Conservation (phyloP, 2,888 invertebrate genomes). For the Lasioglossum villosulum region DNA sequence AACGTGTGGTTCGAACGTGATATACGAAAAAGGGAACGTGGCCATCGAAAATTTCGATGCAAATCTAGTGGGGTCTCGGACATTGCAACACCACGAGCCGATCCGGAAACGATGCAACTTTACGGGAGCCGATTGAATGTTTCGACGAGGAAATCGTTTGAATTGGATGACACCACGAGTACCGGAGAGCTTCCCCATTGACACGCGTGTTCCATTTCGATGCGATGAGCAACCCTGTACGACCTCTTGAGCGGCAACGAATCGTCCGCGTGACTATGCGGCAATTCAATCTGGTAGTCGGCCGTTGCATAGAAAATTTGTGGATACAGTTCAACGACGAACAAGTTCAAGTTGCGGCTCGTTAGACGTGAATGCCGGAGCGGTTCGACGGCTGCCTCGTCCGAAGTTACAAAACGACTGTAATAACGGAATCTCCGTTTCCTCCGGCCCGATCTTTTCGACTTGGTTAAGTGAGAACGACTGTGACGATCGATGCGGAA, state of each 20-base stretch:
- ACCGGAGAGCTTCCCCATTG: constrained; percentile 42
- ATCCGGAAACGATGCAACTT: constrained; percentile 24
- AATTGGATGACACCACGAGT: constrained; percentile 50
- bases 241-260: constrained; percentile 37
- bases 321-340: not conserved
- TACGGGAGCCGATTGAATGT: constrained; percentile 10
- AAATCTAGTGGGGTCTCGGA: constrained; percentile 16
- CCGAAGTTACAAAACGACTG: constrained; percentile 4
- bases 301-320: constrained; percentile 5
- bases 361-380: not conserved
- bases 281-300: constrained; percentile 19
- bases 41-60: constrained; percentile 22
- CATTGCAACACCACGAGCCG: not conserved
- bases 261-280: constrained; percentile 29
- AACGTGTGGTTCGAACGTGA: not conserved
- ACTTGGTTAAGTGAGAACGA: constrained; percentile 6
- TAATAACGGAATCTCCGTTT: constrained; percentile 21
- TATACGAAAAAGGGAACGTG: not conserved
- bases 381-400: not conserved
- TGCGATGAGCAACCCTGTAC: constrained; percentile 42
- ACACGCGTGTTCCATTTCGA: constrained; percentile 54
- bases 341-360: not conserved
- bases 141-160: constrained; percentile 34
- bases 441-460: not conserved
- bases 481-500: constrained; percentile 7